Conservation (phyloP, 35 echinoderm and acorn worm genomes). For the Lytechinus pictus region DNA sequence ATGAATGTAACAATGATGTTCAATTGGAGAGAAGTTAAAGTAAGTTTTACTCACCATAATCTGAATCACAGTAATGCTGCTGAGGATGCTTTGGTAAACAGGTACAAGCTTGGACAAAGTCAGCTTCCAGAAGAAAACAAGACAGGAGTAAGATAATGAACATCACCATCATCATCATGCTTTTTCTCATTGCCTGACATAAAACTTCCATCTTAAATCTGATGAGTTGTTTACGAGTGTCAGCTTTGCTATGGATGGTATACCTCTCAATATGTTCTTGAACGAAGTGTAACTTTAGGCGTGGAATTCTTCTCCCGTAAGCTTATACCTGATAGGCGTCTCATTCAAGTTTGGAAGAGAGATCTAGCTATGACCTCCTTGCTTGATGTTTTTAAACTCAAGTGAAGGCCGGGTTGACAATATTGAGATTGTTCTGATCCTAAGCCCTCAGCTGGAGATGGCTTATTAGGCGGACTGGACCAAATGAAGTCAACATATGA, state of each 20-base stretch:
- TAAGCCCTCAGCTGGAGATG: neutral
- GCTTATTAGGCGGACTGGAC: neutral
- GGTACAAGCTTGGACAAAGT: slow-evolving; percentile 64
- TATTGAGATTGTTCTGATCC: neutral
- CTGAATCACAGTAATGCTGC: slow-evolving; percentile 78
- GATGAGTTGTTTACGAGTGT: neutral
- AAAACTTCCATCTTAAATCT: neutral
- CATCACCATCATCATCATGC: slow-evolving; percentile 1
- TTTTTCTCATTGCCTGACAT: neutral
- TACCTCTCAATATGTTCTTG: neutral
- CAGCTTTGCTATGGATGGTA: neutral
- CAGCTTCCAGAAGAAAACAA: slow-evolving; percentile 35
- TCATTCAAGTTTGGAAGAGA: slow-evolving; percentile 24
- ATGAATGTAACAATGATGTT: too few species aligned
- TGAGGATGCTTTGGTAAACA: slow-evolving; percentile 81
- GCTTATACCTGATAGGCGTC: slow-evolving; percentile 7
- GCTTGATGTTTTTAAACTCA: neutral
- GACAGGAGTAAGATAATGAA: slow-evolving; percentile 37
- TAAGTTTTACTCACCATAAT: slow-evolving; percentile 73
- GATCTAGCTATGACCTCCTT: neutral
- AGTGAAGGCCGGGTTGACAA: neutral
- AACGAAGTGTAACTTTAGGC: slow-evolving; percentile 26
- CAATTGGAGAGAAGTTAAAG: too few species aligned
- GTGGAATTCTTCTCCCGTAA: slow-evolving; percentile 16
- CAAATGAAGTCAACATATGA: neutral